A percentile compares a stretch with the other conserved stretches of the same genome.
Evolutionary conservation across 1,140 invertebrate species (phyloP).

Genomic region (Scylla paramamosain): DNA sequence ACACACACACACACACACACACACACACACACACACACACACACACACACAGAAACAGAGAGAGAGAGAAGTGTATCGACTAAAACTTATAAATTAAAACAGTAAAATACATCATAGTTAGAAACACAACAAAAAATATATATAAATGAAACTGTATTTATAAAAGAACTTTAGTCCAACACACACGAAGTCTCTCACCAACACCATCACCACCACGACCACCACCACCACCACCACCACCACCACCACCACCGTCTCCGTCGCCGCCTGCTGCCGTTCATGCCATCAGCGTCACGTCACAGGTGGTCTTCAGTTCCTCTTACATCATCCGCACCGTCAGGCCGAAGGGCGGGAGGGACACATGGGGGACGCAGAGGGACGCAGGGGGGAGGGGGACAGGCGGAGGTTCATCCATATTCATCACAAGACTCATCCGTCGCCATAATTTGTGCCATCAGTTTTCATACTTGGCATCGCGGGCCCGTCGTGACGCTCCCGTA

Average conservation of each 20-base stretch:
- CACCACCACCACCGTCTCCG: neutral
- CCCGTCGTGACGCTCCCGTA: neutral
- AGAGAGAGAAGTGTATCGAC: neutral
- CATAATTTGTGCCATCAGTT: constrained; percentile 43
- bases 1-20: constrained; percentile 39
- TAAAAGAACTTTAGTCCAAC: neutral
- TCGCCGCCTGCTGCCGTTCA: neutral
- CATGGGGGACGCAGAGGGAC: neutral
- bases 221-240: constrained; percentile 25
- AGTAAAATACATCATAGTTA: no score
- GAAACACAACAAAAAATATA: no score
- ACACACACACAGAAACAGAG: constrained; percentile 33
- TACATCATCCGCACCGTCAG: neutral
- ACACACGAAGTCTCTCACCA: neutral
- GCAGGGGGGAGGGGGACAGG: neutral
- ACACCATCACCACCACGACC: neutral
- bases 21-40: constrained; percentile 61
- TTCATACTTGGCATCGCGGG: constrained; percentile 17
- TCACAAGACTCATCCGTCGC: constrained; percentile 34
- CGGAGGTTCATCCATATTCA: constrained; percentile 35
- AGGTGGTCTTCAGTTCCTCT: constrained; percentile 7
- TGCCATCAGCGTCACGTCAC: neutral
- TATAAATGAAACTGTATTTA: neutral
- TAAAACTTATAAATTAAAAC: no score
- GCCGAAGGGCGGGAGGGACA: neutral